A percentile compares a stretch with the other conserved stretches of the same genome.
Conservation (phyloP, 2,113 vertebrate genomes). For the Andinoacara biseriatus region DNA sequence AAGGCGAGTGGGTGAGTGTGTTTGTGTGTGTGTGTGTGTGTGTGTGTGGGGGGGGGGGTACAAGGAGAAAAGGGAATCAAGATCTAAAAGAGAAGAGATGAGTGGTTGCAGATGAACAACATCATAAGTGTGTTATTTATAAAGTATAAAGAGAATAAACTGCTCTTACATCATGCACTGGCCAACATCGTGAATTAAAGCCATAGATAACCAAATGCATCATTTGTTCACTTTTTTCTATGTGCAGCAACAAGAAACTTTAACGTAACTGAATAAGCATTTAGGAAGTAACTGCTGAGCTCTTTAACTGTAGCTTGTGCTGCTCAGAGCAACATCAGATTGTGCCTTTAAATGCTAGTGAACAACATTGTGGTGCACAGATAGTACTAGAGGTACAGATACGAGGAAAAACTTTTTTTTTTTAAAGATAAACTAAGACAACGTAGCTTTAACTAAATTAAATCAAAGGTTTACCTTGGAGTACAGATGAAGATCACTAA, state of each 20-base stretch:
- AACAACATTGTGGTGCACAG: neutral
- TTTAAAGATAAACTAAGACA: neutral
- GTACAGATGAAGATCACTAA: neutral
- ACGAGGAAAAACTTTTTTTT: neutral
- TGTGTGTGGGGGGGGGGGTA: neutral
- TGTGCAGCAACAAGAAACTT: neutral
- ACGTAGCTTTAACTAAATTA: neutral
- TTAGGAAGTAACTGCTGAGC: neutral
- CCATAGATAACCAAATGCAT: neutral
- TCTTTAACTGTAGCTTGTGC: neutral
- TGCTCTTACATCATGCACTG: neutral
- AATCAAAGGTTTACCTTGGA: conserved; percentile 18
- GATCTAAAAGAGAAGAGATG: conserved; percentile 52
- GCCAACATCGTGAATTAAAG: neutral
- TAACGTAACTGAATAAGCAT: neutral
- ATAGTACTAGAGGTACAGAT: neutral
- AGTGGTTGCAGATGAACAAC: conserved; percentile 30
- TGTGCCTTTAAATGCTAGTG: conserved; percentile 3
- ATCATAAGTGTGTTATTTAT: conserved; percentile 18
- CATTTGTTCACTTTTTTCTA: neutral
- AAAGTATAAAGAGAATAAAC: neutral
- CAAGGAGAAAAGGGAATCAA: neutral
- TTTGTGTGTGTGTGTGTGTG: too few relatives aligned
- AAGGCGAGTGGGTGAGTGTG: neutral
- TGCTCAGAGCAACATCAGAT: neutral